phyloP scores from a whole-genome alignment of 2,113 vertebrate genomes.

The Lamprotornis superbus region DNA sequence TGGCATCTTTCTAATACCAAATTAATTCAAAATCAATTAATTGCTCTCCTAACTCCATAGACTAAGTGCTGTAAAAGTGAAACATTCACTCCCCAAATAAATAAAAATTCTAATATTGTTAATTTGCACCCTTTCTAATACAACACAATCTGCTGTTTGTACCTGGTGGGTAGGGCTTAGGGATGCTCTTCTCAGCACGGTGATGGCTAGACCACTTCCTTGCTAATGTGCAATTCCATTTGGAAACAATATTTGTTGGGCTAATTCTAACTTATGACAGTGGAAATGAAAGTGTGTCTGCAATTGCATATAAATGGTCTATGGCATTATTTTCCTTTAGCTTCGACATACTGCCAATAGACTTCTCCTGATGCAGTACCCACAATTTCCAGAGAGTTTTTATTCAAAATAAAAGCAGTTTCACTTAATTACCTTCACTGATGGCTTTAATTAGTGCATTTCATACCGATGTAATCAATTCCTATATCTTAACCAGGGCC shows the following conservation, averaged over 20 bases:
- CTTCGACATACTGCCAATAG: not conserved
- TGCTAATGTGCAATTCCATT: not conserved
- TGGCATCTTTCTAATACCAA: not conserved
- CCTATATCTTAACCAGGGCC: not conserved
- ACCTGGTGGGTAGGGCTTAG: not conserved
- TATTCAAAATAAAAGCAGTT: not conserved
- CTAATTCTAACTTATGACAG: not conserved
- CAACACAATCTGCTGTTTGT: not conserved
- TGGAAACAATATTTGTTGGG: not conserved
- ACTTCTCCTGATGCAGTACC: not conserved
- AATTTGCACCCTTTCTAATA: not conserved
- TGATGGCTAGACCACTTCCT: not conserved
- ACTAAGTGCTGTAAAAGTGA: not conserved
- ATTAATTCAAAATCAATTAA: not conserved
- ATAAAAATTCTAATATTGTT: not conserved
- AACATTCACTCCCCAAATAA: not conserved
- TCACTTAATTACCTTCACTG: not conserved
- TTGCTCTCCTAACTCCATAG: not conserved
- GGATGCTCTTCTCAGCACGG: not conserved
- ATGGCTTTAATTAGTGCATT: not conserved
- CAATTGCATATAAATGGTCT: not conserved
- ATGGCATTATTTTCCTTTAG: not conserved
- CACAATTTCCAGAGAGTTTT: not conserved
- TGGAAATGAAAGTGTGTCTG: not conserved
- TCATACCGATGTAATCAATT: not conserved